Conservation (phyloP, 1,140 invertebrate species). For the Diuraphis noxia region DNA sequence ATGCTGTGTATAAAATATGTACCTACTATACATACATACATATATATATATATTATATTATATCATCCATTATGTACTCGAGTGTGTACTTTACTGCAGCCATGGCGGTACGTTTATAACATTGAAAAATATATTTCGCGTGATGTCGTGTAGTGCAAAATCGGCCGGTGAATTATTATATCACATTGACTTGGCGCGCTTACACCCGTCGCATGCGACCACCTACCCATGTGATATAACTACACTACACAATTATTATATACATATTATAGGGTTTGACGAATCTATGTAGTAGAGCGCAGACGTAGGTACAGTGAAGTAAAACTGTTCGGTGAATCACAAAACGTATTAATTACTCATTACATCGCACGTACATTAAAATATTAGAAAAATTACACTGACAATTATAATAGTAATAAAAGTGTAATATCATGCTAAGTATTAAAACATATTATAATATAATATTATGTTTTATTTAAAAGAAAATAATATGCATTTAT, state of each 20-base stretch:
- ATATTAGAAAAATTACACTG: too few relatives aligned
- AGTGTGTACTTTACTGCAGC: neutral
- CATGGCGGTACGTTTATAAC: neutral
- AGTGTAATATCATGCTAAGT: too few relatives aligned
- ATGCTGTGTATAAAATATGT: neutral
- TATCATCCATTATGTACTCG: neutral
- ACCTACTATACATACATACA: neutral
- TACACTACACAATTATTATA: neutral
- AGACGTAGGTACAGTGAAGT: neutral
- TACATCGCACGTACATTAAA: too few relatives aligned
- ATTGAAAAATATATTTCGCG: neutral
- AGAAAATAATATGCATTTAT: neutral
- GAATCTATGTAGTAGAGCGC: too few relatives aligned
- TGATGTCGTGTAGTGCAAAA: neutral
- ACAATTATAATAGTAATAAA: too few relatives aligned
- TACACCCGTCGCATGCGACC: neutral
- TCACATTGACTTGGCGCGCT: neutral
- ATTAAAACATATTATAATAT: neutral
- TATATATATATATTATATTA: neutral
- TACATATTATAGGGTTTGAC: neutral
- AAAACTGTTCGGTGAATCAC: too few relatives aligned
- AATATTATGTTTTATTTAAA: neutral
- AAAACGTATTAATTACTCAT: too few relatives aligned
- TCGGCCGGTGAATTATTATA: slow-evolving; percentile 7
- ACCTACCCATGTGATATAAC: neutral